phyloP scores from a whole-genome alignment of 2,888 invertebrate genomes.

The Melitaea athalia region DNA sequence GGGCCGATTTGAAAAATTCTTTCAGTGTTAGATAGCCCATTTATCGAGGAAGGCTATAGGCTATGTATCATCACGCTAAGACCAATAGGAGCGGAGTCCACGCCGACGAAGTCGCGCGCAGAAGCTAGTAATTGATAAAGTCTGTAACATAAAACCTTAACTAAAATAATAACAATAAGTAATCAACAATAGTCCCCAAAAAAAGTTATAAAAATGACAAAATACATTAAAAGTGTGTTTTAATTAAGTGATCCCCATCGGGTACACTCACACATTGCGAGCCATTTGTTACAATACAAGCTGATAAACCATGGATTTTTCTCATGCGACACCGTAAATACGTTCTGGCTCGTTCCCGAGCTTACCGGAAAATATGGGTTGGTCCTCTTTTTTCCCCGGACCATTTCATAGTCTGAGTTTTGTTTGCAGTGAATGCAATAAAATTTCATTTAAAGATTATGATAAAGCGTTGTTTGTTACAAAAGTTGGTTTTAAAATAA shows the following conservation, averaged over 20 bases:
- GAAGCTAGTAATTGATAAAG: too few relatives aligned
- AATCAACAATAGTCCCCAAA: too few relatives aligned
- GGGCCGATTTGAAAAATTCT: too few relatives aligned
- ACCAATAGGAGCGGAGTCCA: too few relatives aligned
- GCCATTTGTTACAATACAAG: slow-evolving; percentile 53
- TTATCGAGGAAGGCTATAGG: too few relatives aligned
- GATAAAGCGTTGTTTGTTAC: background rate
- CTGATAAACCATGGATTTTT: slow-evolving; percentile 56
- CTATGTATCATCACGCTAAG: too few relatives aligned
- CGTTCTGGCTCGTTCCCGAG: slow-evolving; percentile 59
- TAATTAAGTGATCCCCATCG: slow-evolving; percentile 43
- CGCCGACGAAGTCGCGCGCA: too few relatives aligned
- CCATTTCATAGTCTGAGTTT: slow-evolving; percentile 30
- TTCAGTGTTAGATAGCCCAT: too few relatives aligned
- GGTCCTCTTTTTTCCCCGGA: slow-evolving; percentile 48
- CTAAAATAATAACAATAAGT: too few relatives aligned
- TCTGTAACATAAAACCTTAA: too few relatives aligned
- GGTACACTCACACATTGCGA: slow-evolving; percentile 39
- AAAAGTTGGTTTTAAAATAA: background rate
- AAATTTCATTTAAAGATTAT: background rate
- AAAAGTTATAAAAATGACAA: background rate
- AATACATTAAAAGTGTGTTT: slow-evolving; percentile 21
- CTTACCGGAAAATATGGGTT: slow-evolving; percentile 56
- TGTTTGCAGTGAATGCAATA: slow-evolving; percentile 8
- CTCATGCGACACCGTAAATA: slow-evolving; percentile 53